Conservation (phyloP, 2,888 invertebrate genomes). For the Colletes collaris region DNA sequence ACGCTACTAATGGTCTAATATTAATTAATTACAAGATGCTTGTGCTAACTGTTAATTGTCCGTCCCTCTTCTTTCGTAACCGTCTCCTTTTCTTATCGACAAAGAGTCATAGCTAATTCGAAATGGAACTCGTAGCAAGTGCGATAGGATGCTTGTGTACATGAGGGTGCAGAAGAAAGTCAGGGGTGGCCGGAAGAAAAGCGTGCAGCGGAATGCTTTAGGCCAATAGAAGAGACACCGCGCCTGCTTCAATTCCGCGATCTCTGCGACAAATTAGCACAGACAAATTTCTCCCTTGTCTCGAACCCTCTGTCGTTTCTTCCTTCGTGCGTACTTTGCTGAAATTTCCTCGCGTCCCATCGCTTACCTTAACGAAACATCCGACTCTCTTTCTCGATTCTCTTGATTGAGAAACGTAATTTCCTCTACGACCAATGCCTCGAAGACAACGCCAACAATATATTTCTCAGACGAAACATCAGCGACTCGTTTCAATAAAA, state of each 20-base stretch:
- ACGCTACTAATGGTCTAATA: constrained; percentile 1
- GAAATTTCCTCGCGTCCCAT: constrained; percentile 59
- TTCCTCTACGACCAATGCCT: constrained; percentile 11
- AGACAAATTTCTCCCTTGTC: constrained; percentile 77
- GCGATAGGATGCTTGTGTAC: constrained; percentile 66
- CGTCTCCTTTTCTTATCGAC: constrained; percentile 36
- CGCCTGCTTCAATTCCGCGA: constrained; percentile 77
- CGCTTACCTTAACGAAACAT: constrained; percentile 39
- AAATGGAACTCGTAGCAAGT: constrained; percentile 64
- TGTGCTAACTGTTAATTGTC: constrained; percentile 25
- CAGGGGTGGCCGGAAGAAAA: constrained; percentile 63
- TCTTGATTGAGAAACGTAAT: constrained; percentile 44
- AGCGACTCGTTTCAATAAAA: too few species aligned
- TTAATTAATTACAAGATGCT: constrained; percentile 44
- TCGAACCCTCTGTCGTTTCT: constrained; percentile 55
- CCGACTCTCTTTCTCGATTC: constrained; percentile 32
- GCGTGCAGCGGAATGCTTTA: constrained; percentile 69
- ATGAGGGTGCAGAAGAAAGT: constrained; percentile 41
- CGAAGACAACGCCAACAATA: background rate
- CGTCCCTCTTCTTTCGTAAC: constrained; percentile 11
- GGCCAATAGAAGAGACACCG: constrained; percentile 75
- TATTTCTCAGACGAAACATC: too few species aligned
- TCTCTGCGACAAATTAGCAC: constrained; percentile 78
- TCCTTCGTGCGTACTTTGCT: constrained; percentile 46
- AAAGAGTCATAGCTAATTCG: constrained; percentile 70